Percentiles rank a stretch among this genome's conserved stretches.
Conservation (phyloP, 2,113 vertebrate genomes). For the Hyla sarda region DNA sequence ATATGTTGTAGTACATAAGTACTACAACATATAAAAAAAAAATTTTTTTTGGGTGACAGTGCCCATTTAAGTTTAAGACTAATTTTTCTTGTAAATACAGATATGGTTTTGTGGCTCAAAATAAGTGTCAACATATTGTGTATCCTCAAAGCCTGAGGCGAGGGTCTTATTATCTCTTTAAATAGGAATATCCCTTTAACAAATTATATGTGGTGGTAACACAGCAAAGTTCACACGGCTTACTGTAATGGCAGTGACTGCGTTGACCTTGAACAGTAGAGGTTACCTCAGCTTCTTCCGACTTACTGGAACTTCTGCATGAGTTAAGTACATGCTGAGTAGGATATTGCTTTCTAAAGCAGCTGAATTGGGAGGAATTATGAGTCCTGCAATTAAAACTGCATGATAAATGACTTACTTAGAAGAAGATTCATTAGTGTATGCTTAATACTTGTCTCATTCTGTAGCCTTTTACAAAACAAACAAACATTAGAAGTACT, state of each 20-base stretch:
- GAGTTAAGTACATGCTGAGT: conserved; percentile 45
- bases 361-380: conserved; percentile 50
- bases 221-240: not conserved
- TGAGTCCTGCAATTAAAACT: conserved; percentile 49
- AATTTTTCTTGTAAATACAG: no score
- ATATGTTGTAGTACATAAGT: no score
- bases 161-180: no score
- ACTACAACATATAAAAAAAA: no score
- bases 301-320: not conserved
- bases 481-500: conserved; percentile 41
- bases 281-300: not conserved
- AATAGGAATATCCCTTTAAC: no score
- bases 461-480: conserved; percentile 36
- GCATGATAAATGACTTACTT: conserved; percentile 52
- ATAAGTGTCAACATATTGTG: no score
- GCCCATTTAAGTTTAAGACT: no score
- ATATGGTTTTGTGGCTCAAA: no score
- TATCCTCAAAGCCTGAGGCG: no score
- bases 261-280: conserved; percentile 26
- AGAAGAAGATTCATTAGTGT: conserved; percentile 52
- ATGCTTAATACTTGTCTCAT: conserved; percentile 43
- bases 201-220: no score
- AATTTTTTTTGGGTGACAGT: no score
- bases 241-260: not conserved
- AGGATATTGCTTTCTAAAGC: conserved; percentile 37